Evolutionary conservation across 2,113 vertebrate species (phyloP).

Genomic region (Greenwoodochromis staneri): DNA sequence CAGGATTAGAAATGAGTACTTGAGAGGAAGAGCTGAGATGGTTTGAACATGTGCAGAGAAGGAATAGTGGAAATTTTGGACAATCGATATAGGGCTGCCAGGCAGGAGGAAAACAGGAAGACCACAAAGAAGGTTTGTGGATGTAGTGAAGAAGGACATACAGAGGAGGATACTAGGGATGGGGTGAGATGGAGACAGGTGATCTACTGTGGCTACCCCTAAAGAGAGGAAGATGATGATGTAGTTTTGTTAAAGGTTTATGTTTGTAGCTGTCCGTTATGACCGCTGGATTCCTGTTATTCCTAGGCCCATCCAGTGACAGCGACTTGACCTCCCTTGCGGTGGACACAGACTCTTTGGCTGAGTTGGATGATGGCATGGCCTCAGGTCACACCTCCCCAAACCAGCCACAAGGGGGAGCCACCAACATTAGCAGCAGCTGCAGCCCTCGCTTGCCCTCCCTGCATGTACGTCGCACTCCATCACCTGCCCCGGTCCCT

Average conservation of each 20-base stretch:
- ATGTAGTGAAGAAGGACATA: neutral
- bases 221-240: neutral
- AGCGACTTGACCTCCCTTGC: conserved; percentile 84
- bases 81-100: neutral
- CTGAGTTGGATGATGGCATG: conserved; percentile 93
- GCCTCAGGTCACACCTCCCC: conserved; percentile 90
- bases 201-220: neutral
- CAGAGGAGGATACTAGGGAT: neutral
- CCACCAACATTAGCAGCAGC: conserved; percentile 51
- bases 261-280: neutral
- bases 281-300: neutral
- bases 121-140: neutral
- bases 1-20: neutral
- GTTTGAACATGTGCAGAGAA: neutral
- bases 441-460: conserved; percentile 60
- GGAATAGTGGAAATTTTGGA: neutral
- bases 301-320: conserved; percentile 84
- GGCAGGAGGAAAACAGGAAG: neutral
- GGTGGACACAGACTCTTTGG: conserved; percentile 84
- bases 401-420: conserved; percentile 72
- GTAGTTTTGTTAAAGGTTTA: neutral
- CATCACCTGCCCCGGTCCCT: conserved; percentile 35
- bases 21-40: neutral
- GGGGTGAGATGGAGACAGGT: neutral
- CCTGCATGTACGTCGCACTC: conserved; percentile 22